Evolutionary conservation across 1,140 invertebrate species (phyloP).

Genomic region (Parasteatoda tepidariorum): DNA sequence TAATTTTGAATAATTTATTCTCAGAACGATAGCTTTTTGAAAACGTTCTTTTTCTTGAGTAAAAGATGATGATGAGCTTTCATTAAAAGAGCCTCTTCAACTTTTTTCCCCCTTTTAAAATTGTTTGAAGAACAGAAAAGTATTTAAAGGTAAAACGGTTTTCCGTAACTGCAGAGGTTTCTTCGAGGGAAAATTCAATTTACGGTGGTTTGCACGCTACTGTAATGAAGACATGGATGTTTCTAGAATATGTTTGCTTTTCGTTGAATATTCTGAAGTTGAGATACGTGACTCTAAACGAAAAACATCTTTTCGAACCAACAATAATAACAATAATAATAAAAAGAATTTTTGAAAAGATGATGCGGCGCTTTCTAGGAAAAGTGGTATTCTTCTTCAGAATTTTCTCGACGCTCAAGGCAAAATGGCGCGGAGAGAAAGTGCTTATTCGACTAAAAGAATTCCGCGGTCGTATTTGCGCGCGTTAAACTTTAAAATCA

Average conservation of each 20-base stretch:
- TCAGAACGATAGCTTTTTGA: not conserved
- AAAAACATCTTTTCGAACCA: not conserved
- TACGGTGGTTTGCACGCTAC: not conserved
- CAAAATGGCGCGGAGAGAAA: too few species aligned
- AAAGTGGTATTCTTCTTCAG: too few species aligned
- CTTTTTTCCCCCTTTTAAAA: not conserved
- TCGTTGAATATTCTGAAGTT: not conserved
- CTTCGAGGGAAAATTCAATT: slow-evolving; percentile 8
- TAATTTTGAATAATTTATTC: slow-evolving; percentile 19
- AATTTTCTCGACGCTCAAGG: too few species aligned
- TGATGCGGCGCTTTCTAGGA: too few species aligned
- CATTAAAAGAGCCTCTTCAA: not conserved
- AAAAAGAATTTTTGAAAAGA: too few species aligned
- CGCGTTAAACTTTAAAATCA: too few species aligned
- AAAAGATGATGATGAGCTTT: not conserved
- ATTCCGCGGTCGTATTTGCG: too few species aligned
- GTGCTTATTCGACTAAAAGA: too few species aligned
- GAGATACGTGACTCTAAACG: not conserved
- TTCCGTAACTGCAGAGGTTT: not conserved
- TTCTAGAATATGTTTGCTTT: not conserved
- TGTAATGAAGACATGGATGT: not conserved
- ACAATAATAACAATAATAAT: too few species aligned
- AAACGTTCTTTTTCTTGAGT: not conserved
- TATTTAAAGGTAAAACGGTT: not conserved
- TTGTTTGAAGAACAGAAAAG: not conserved